Percentiles rank a stretch among this genome's conserved stretches.
These are phyloP conservation scores for Odontothrips loti DNA, from an alignment of 2,888 invertebrate genomes.

Conservation along the genomic window DNA sequence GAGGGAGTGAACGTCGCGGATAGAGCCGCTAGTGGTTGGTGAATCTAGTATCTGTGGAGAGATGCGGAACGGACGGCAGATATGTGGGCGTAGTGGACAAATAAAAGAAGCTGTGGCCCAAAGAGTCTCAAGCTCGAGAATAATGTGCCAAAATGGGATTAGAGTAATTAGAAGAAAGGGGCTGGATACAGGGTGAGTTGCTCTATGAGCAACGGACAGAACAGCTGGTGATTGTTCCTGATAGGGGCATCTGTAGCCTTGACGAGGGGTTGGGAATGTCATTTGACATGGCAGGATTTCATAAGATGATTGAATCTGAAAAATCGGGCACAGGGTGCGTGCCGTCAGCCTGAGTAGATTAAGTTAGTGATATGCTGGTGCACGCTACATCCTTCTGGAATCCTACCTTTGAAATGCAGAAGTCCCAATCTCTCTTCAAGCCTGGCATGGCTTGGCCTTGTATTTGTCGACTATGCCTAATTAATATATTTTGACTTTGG, in stretches of 20 bases:
- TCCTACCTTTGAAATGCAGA: not conserved
- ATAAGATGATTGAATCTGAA: conserved; percentile 14
- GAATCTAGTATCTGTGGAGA: conserved; percentile 19
- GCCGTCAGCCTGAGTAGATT: conserved; percentile 21
- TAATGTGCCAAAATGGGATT: conserved; percentile 23
- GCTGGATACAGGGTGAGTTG: conserved; percentile 18
- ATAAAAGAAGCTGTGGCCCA: conserved; percentile 24
- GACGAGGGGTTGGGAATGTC: not conserved
- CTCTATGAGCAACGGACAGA: conserved; percentile 3
- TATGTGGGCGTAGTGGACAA: conserved; percentile 19
- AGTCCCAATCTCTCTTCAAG: not conserved
- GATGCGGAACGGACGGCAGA: conserved; percentile 13
- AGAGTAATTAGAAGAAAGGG: conserved; percentile 9
- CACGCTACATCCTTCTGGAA: conserved; percentile 26
- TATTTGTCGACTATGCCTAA: conserved; percentile 25
- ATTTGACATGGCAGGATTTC: conserved; percentile 11
- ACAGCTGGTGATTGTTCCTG: conserved; percentile 22
- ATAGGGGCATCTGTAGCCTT: conserved; percentile 1
- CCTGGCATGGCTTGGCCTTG: conserved; percentile 23
- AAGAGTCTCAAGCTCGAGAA: conserved; percentile 26
- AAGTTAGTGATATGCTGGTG: conserved; percentile 16
- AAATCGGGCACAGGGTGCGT: conserved; percentile 23
- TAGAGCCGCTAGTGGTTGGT: conserved; percentile 11
- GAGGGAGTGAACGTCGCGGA: conserved; percentile 21
- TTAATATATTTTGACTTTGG: conserved; percentile 27